Conservation (phyloP, 2,113 vertebrate species). For the Sula dactylatra region DNA sequence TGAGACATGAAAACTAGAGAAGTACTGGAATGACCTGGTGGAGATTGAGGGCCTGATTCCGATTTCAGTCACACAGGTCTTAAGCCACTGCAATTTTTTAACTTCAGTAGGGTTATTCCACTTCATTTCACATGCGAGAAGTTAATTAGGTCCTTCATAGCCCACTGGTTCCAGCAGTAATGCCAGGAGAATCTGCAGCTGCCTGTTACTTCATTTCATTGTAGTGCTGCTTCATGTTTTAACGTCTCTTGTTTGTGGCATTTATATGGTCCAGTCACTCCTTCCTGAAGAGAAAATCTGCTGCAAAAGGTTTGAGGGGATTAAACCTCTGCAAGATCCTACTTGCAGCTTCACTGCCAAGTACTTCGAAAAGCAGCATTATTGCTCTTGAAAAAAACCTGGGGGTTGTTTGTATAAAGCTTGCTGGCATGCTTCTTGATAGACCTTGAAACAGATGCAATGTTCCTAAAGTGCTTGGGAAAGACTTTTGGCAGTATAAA, state of each 20-base stretch:
- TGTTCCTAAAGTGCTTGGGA: not conserved
- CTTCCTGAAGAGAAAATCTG: not conserved
- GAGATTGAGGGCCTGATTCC: not conserved
- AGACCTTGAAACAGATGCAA: not conserved
- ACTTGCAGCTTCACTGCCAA: not conserved
- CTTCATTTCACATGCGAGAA: not conserved
- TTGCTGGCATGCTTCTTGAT: not conserved
- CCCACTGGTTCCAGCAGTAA: not conserved
- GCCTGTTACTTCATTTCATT: not conserved
- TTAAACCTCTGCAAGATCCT: constrained; percentile 4
- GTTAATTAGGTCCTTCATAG: not conserved
- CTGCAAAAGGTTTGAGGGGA: not conserved
- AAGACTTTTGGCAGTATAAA: not conserved
- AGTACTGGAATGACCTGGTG: not conserved
- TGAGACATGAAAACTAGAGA: not conserved
- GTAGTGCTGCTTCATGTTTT: not conserved
- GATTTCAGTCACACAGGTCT: not conserved
- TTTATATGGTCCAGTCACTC: not conserved
- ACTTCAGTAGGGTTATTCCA: not conserved
- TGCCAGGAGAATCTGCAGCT: not conserved
- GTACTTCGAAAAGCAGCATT: not conserved
- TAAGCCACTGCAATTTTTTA: not conserved
- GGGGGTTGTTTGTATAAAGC: not conserved
- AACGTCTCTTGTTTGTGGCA: not conserved
- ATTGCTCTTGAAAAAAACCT: not conserved